Percentiles rank a stretch among this genome's conserved stretches.
Conservation (phyloP, 2,797 vertebrate species). For the Sebastes oblongus region DNA sequence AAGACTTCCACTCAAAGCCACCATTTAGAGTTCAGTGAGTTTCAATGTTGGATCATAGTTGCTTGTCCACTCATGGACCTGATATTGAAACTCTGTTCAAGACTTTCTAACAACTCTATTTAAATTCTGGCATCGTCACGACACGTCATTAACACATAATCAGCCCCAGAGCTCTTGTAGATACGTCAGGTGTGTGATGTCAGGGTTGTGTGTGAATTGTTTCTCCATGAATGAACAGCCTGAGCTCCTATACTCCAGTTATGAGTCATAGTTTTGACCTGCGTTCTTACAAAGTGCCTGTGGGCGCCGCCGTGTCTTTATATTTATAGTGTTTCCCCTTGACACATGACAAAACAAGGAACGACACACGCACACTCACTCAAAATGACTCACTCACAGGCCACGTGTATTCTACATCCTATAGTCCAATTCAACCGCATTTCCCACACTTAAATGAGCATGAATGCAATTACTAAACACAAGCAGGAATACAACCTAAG, state of each 20-base stretch:
- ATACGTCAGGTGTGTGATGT: constrained; percentile 6
- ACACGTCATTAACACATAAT: background rate
- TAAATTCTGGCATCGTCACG: background rate
- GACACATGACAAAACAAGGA: background rate
- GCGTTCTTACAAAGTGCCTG: constrained; percentile 31
- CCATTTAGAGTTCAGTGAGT: background rate
- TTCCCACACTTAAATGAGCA: background rate
- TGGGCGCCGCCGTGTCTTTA: constrained; percentile 31
- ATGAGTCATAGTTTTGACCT: constrained; percentile 68
- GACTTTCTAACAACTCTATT: background rate
- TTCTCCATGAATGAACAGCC: constrained; percentile 70
- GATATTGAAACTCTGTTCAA: background rate
- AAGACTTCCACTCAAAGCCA: background rate
- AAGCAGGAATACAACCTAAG: background rate
- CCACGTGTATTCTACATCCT: background rate
- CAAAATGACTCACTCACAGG: constrained; percentile 16
- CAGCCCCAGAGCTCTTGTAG: background rate
- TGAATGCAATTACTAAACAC: background rate
- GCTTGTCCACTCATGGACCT: background rate
- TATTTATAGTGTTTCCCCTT: constrained; percentile 43
- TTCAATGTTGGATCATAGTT: background rate
- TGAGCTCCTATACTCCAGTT: constrained; percentile 45
- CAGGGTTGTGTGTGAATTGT: background rate
- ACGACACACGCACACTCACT: background rate
- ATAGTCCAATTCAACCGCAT: background rate